These are phyloP conservation scores for Tuberolachnus salignus DNA, from an alignment of 2,888 invertebrate species.

Conservation along the genomic window DNA sequence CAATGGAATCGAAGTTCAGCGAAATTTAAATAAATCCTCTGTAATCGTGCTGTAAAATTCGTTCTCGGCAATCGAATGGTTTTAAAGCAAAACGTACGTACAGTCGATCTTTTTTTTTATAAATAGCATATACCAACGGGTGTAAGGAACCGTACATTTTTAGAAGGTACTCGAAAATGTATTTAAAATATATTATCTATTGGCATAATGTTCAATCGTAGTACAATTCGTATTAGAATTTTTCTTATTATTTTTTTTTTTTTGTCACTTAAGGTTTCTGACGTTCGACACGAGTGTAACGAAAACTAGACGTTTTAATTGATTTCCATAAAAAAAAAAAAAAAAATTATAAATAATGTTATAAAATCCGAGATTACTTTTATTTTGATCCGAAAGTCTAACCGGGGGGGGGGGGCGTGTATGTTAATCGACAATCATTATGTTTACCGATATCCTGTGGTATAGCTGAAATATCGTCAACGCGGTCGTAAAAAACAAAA, in stretches of 20 bases:
- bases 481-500: slow-evolving; percentile 28
- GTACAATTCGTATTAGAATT: too few relatives aligned
- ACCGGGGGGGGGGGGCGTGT: not conserved
- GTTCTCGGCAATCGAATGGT: too few relatives aligned
- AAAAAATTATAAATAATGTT: too few relatives aligned
- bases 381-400: not conserved
- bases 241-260: too few relatives aligned
- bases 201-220: too few relatives aligned
- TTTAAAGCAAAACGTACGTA: not conserved
- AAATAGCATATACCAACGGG: not conserved
- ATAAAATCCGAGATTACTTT: not conserved
- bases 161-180: too few relatives aligned
- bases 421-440: not conserved
- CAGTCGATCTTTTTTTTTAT: not conserved
- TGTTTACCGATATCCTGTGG: not conserved
- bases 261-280: too few relatives aligned
- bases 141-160: too few relatives aligned
- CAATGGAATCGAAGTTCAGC: slow-evolving; percentile 10
- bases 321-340: too few relatives aligned
- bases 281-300: too few relatives aligned
- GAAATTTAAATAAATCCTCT: slow-evolving; percentile 11
- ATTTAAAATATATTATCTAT: too few relatives aligned
- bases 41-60: slow-evolving; percentile 8
- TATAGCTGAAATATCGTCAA: not conserved
- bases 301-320: too few relatives aligned